phyloP scores from a whole-genome alignment of 2,888 invertebrate genomes.

The Artemia sp. region DNA sequence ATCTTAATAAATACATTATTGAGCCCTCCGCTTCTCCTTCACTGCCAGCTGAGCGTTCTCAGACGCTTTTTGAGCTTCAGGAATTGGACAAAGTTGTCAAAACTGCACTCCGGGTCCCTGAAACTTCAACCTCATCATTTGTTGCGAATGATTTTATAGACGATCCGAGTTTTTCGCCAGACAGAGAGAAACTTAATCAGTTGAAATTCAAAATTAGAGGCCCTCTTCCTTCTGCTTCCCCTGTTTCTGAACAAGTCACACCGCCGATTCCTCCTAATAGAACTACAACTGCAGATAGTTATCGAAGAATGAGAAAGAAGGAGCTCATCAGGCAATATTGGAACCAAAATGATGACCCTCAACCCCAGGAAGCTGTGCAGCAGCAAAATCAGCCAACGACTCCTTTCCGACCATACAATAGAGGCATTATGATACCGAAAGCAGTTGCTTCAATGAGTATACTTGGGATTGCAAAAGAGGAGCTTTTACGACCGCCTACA shows the following conservation, averaged over 20 bases:
- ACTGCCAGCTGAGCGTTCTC: constrained; percentile 18
- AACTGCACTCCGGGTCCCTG: constrained; percentile 1
- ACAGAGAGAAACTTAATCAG: constrained; percentile 50
- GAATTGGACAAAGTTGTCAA: constrained; percentile 19
- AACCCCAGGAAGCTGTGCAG: constrained; percentile 5
- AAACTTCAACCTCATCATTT: not conserved
- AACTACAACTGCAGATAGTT: constrained; percentile 37
- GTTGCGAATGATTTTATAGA: not conserved
- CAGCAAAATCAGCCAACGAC: not conserved
- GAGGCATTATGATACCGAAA: constrained; percentile 62
- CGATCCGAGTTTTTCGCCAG: not conserved
- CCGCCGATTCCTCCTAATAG: constrained; percentile 23
- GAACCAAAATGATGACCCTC: constrained; percentile 52
- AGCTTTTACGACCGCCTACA: constrained; percentile 30
- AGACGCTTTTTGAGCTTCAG: constrained; percentile 21
- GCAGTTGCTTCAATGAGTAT: constrained; percentile 78
- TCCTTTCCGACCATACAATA: not conserved
- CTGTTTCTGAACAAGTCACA: constrained; percentile 33
- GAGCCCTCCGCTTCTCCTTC: constrained; percentile 15
- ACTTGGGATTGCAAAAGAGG: constrained; percentile 51
- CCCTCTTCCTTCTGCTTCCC: constrained; percentile 60
- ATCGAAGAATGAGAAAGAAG: constrained; percentile 74
- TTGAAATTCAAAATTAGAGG: constrained; percentile 79
- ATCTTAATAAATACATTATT: not conserved
- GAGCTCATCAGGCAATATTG: constrained; percentile 67